A percentile compares a stretch with the other conserved stretches of the same genome.
Conservation (phyloP, 2,888 invertebrate genomes). For the Zaprionus obscuricornis region DNA sequence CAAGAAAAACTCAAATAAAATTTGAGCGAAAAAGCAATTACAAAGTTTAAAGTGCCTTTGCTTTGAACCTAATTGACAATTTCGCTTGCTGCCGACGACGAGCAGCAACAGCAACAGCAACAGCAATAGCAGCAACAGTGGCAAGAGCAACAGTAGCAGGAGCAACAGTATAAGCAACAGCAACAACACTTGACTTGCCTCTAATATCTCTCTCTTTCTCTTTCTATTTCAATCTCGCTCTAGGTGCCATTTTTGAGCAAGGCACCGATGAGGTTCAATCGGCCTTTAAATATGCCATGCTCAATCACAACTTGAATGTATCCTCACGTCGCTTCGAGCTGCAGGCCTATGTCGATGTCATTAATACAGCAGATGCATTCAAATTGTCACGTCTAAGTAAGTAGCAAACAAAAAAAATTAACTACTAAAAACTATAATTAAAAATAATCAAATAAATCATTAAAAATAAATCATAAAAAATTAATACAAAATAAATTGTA, state of each 20-base stretch:
- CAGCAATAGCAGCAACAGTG: constrained; percentile 2
- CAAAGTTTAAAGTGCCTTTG: constrained; percentile 73
- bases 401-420: constrained; percentile 77
- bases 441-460: not conserved
- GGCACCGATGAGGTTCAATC: constrained; percentile 96
- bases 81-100: constrained; percentile 38
- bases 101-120: constrained; percentile 19
- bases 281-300: constrained; percentile 95
- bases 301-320: constrained; percentile 93
- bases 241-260: constrained; percentile 96
- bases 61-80: constrained; percentile 72
- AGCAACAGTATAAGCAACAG: not conserved
- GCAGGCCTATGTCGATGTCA: constrained; percentile 94
- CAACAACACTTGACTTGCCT: too few relatives aligned
- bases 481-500: too few relatives aligned
- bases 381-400: constrained; percentile 95
- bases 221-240: not conserved
- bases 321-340: constrained; percentile 91
- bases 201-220: not conserved
- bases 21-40: constrained; percentile 72
- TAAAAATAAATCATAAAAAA: constrained; percentile 4
- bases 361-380: constrained; percentile 96
- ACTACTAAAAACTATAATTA: not conserved
- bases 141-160: constrained; percentile 16
- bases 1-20: constrained; percentile 55